Percentiles rank a stretch among this genome's conserved stretches.
phyloP scores from a whole-genome alignment of 2,888 invertebrate species.

The Pteria penguin region DNA sequence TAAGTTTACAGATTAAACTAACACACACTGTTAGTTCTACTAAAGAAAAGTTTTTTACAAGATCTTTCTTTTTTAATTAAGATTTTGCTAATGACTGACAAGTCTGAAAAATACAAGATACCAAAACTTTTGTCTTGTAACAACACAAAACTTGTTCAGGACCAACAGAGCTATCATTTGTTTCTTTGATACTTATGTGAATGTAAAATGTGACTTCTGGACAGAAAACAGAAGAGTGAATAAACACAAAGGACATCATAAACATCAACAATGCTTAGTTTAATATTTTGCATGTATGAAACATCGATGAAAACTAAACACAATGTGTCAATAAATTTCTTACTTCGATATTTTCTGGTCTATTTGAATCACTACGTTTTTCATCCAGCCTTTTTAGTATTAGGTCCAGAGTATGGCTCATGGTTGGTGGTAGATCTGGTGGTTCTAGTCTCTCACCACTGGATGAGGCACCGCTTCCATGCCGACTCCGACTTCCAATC shows the following conservation, averaged over 20 bases:
- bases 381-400: conserved; percentile 82
- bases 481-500: conserved; percentile 69
- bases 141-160: no score
- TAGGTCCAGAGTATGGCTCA: conserved; percentile 76
- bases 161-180: no score
- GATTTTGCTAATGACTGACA: no score
- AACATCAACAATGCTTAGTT: neutral
- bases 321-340: conserved; percentile 8
- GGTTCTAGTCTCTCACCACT: conserved; percentile 69
- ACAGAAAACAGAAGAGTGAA: no score
- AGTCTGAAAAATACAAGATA: no score
- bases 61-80: no score
- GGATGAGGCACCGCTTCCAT: conserved; percentile 72
- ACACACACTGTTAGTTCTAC: no score
- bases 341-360: conserved; percentile 85
- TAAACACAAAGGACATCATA: neutral
- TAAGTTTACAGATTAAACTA: no score
- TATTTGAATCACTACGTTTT: conserved; percentile 82
- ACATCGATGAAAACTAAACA: neutral
- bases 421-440: conserved; percentile 62
- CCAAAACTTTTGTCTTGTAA: no score
- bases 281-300: neutral
- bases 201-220: no score
- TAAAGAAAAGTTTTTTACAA: no score
- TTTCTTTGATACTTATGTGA: no score